Evolutionary conservation across 2,113 vertebrate species (phyloP), one percentile per base, ranked within the genome.

Genomic region (Apteryx mantelli): DNA sequence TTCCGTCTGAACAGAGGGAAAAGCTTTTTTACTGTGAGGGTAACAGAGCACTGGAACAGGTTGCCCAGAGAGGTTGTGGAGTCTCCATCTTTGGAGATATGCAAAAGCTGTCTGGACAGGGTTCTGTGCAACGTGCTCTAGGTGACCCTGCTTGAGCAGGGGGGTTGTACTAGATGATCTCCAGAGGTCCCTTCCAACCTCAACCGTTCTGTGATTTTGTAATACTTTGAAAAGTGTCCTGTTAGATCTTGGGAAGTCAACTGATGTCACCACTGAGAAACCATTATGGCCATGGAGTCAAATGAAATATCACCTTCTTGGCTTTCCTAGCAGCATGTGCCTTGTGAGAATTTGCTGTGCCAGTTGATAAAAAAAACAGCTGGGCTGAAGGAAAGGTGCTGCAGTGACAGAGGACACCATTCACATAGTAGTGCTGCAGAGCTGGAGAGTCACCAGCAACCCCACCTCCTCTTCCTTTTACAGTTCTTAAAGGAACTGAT

Each of bases 381-480:
- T 17, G 17, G 40, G 65, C 26, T 26, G 18, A 68, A 20, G 65
- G 42, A 32, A 44, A 18, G 17, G 22, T 42, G 28, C 40, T 44
- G n/a, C 60, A 63, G n/a, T 21, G 36, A 14, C 19, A 70, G 38
- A 30, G 30, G 68, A 32, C 46, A 19, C 18, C 7, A 9, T 48
- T 48, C 7, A 48, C 46, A 18, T 21, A 34, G 40, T 48, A 26
- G 44, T 34, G 68, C 68, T 21, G 68, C 68, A 30, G 38, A 20
- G 42, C 28, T 34, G 21, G 44, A 14, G 7, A 19, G 24, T 8
- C 58, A 86, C 74, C 86, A 56, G 53, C 42, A 48, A 19, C 69
- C 68, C 83, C 79, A 38, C 48, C 42, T 86, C 42, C 68, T 88
- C 91, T 94, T 91, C 66, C 96, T 96, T 94, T 52, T 14, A 7